A percentile compares a stretch with the other conserved stretches of the same genome.
Evolutionary conservation across 2,888 invertebrate genomes (phyloP).

Genomic region (Heteromurus nitidus): DNA sequence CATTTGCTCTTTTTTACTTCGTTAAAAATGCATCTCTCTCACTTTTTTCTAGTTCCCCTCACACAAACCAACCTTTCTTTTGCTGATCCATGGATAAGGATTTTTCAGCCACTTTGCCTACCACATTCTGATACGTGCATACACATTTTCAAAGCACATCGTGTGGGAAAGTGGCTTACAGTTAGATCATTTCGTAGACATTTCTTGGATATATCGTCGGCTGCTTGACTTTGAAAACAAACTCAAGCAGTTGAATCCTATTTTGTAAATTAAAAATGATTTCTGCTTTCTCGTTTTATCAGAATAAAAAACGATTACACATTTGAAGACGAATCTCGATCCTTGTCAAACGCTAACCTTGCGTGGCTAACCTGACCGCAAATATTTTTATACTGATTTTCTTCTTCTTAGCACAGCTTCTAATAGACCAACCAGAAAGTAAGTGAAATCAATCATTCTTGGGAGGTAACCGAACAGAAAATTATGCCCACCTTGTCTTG

Average conservation of each 20-base stretch:
- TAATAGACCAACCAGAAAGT: too few species aligned
- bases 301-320: neutral
- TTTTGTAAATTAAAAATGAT: conserved; percentile 4
- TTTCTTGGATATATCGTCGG: conserved; percentile 35
- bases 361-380: too few species aligned
- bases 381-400: too few species aligned
- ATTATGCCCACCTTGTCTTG: neutral
- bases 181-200: conserved; percentile 34
- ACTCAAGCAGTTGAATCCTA: conserved; percentile 10
- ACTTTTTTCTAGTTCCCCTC: conserved; percentile 26
- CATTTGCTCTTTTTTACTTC: conserved; percentile 59
- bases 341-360: neutral
- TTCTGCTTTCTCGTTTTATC: neutral
- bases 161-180: conserved; percentile 44
- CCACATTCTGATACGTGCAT: neutral
- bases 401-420: too few species aligned
- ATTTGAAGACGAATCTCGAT: neutral
- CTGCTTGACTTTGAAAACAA: conserved; percentile 43
- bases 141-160: neutral
- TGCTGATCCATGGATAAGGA: conserved; percentile 25
- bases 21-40: conserved; percentile 61
- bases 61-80: conserved; percentile 22
- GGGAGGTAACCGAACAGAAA: conserved; percentile 22
- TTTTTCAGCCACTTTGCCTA: too few species aligned
- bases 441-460: conserved; percentile 22